Base-by-base conservation (phyloP, 1,140 invertebrate species). In the Penaeus indicus region DNA sequence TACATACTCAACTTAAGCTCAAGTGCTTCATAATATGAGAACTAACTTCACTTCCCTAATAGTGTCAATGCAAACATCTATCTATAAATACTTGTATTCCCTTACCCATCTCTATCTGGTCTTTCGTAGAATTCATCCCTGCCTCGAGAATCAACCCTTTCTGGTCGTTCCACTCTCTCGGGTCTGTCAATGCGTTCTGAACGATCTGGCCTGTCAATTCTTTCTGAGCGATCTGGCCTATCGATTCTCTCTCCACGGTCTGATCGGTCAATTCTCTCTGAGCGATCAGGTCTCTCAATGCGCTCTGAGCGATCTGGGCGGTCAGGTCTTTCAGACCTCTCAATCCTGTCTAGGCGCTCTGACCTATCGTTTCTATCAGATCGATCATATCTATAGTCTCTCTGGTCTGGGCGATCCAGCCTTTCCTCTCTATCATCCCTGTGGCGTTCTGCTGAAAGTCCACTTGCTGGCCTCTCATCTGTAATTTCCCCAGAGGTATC, bases 91-190 rank as follows among this genome's bases (percentile, higher is more conserved):
- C 22, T 25, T 22, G 38, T 42, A 21, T 62, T 64, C 62, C n/a
- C 89, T 90, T 54, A 86, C 84, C 85, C 84, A 77, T 90, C 89
- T 80, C 89, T 81, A 16, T 90, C 89, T n/a, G 81, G 54, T 60
- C 85, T 75, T 0, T 90, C 89, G 25, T 84, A 86, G 60, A 85
- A 90, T 27, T 90, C 89, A 27, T 90, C 89, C 16, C 88, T 47
- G 4, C 79, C 42, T 63, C 89, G 75, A 7, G 81, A 83, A 83
- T 90, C 81, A 13, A 67, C 61, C 18, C 81, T 61, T 22, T 84
- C 81, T 22, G 81, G 27, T 25, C 81, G n/a, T 42, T 84, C 81
- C 63, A 67, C 19, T 38, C 63, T 21, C 10, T 84, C 61, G 32
- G 54, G 21, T 64, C 81, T 84, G 4, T 67, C 88, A 67, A 84